Evolutionary conservation across 2,797 vertebrate species (phyloP), one percentile per base, ranked within the genome.

Genomic region (Microctenopoma lineatum): DNA sequence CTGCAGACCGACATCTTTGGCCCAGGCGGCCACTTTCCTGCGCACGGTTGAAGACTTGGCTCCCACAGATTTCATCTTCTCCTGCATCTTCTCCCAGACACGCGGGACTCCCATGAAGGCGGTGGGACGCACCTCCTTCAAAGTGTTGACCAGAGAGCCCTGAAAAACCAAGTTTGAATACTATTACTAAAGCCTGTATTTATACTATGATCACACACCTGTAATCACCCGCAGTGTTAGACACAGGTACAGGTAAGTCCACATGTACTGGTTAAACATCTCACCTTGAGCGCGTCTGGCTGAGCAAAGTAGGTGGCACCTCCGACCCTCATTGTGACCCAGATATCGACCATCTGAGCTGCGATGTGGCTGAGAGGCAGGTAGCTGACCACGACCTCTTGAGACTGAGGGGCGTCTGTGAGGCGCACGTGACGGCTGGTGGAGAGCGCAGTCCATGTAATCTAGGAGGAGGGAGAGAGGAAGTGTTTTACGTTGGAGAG

Each of bases 11-110:
- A 96, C 89, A 0, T 82, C 88, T 86, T 96, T 97, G 78, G 96
- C 97, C 98, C 98, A 99, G 0, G 88, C 11, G 0, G 96, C 96
- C 42, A 97, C 92, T 80, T 92, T 97, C 62, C 92, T 94, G 56
- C 83, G 92, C 38, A 98, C 57, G 0, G 92, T 66, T 0, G 96
- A 96, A 0, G 95, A 96, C 71, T 94, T 97, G 13, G 93, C 83
- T 0, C 93, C 89, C 0, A 88, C 25, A 0, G 95, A 91, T 79
- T 94, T 96, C 92, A 99, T 96, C 71, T 90, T 96, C 71, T 98
- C 97, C 56, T 97, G 95, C 92, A 99, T 97, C 91, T 99, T 99
- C 77, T 99, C 97, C 97, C 97, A 99, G 53, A 99, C 94, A 0
- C 95, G 95, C 0, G 98, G 97, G 36, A 99, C 96, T 3, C 95